Evolutionary conservation across 2,797 vertebrate species (phyloP).

Genomic region (Notolabrus celidotus): DNA sequence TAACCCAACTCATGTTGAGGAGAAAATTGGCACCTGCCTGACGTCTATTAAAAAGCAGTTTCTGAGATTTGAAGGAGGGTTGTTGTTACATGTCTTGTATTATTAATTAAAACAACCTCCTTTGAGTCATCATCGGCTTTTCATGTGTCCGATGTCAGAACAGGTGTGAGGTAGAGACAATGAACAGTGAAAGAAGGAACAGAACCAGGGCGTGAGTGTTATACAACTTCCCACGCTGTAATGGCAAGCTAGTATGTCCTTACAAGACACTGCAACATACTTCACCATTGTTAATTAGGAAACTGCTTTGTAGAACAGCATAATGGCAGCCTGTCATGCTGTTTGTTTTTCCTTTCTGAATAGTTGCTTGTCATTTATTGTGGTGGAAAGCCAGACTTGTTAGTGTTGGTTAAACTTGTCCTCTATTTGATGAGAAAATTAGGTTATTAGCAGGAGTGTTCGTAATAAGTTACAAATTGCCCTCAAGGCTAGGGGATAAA

Average conservation of each 20-base stretch:
- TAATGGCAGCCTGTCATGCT: constrained; percentile 48
- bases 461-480: constrained; percentile 17
- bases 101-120: constrained; percentile 83
- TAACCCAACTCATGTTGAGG: constrained; percentile 64
- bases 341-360: constrained; percentile 57
- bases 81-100: constrained; percentile 81
- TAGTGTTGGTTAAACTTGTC: constrained; percentile 55
- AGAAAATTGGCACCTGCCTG: constrained; percentile 72
- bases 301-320: constrained; percentile 35
- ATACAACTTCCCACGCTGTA: constrained; percentile 70
- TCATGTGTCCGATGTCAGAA: constrained; percentile 68
- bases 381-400: constrained; percentile 62
- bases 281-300: constrained; percentile 68
- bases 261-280: constrained; percentile 65
- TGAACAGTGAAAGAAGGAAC: constrained; percentile 50
- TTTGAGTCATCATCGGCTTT: constrained; percentile 73
- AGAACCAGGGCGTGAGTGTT: constrained; percentile 50
- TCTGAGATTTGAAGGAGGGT: constrained; percentile 61
- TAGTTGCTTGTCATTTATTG: constrained; percentile 57
- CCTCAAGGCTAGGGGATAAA: background rate
- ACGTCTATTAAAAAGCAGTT: constrained; percentile 73
- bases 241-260: constrained; percentile 48
- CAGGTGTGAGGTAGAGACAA: constrained; percentile 73
- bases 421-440: constrained; percentile 47
- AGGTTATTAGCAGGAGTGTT: constrained; percentile 42